phyloP scores from a whole-genome alignment of 1,140 invertebrate species.

The Megalonaias nervosa region DNA sequence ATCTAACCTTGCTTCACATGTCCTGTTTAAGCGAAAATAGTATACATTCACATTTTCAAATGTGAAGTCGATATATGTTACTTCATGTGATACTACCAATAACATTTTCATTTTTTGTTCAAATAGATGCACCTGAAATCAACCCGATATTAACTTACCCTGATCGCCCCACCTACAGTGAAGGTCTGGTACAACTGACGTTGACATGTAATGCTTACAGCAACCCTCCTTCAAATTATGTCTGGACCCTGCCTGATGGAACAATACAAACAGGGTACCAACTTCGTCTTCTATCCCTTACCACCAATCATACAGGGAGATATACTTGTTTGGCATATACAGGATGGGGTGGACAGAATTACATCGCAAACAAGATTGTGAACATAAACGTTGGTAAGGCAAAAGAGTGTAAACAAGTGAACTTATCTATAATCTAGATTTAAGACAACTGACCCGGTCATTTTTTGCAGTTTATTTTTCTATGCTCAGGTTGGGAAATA shows the following conservation, averaged over 20 bases:
- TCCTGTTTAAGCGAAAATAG: no score
- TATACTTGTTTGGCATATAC: conserved; percentile 22
- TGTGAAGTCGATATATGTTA: no score
- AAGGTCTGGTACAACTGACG: conserved; percentile 4
- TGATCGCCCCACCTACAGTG: background rate
- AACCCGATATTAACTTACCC: background rate
- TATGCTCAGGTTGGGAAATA: no score
- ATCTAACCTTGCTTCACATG: no score
- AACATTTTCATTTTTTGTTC: no score
- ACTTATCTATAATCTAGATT: no score
- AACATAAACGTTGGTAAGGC: conserved; percentile 16
- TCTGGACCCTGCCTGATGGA: conserved; percentile 4
- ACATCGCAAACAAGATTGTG: background rate
- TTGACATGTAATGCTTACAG: conserved; percentile 10
- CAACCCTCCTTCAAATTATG: background rate
- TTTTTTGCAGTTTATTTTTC: no score
- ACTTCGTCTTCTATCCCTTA: background rate
- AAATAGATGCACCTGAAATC: background rate
- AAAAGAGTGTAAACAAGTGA: no score
- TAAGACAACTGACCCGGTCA: no score
- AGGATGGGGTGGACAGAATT: background rate
- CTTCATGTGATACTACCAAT: no score
- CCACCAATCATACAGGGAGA: background rate
- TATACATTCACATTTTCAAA: no score
- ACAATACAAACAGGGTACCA: background rate